phyloP scores from a whole-genome alignment of 2,113 vertebrate species.

The Nesoenas mayeri region DNA sequence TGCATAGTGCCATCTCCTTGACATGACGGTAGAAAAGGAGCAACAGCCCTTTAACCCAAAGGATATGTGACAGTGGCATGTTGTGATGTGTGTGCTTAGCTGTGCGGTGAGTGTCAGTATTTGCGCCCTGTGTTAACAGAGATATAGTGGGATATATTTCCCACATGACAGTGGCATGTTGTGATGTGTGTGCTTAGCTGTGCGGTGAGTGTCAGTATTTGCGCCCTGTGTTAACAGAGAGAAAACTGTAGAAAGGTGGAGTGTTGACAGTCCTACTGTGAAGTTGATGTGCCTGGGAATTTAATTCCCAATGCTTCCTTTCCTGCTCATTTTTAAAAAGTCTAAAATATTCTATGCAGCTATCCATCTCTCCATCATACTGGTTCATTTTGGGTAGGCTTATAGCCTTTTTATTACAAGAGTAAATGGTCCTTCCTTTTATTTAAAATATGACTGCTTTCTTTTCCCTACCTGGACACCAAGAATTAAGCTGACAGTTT shows the following conservation, averaged over 20 bases:
- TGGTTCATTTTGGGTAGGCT: not conserved
- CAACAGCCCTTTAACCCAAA: not conserved
- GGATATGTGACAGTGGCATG: accelerated
- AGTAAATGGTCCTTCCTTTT: not conserved
- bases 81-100: not conserved
- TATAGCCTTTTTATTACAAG: not conserved
- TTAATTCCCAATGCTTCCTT: not conserved
- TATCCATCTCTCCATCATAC: not conserved
- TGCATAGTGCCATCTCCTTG: not conserved
- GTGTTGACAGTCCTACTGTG: not conserved
- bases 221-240: not conserved
- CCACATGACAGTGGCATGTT: accelerated
- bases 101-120: not conserved
- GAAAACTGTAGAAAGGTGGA: not conserved
- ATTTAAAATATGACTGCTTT: not conserved
- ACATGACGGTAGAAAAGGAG: not conserved
- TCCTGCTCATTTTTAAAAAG: not conserved
- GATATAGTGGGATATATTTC: too few species aligned
- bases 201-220: not conserved
- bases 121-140: not conserved
- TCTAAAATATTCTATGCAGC: not conserved
- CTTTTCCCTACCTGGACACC: not conserved
- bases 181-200: not conserved
- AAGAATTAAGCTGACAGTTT: not conserved
- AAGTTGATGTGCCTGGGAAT: not conserved